phyloP scores from a whole-genome alignment of 1,140 invertebrate species.

The Thaumetopoea pityocampa region DNA sequence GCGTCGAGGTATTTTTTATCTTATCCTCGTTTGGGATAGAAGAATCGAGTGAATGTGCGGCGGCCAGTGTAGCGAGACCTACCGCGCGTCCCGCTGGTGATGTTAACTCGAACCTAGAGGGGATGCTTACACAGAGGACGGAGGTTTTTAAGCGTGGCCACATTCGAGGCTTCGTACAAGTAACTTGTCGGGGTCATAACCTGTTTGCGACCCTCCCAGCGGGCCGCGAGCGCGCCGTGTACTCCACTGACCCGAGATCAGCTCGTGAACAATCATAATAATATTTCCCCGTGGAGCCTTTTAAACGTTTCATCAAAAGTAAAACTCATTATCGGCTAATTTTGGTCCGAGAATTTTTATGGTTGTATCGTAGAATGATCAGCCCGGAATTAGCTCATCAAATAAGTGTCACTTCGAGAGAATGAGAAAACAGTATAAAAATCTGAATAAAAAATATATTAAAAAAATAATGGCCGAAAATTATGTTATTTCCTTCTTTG shows the following conservation, averaged over 20 bases:
- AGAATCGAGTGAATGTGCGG: constrained; percentile 51
- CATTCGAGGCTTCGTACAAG: constrained; percentile 59
- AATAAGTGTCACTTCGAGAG: too few relatives aligned
- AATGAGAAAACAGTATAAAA: too few relatives aligned
- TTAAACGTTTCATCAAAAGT: too few relatives aligned
- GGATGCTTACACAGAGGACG: constrained; percentile 28
- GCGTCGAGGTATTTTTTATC: constrained; percentile 66
- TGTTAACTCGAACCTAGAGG: constrained; percentile 15
- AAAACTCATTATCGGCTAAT: too few relatives aligned
- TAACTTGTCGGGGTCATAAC: constrained; percentile 74
- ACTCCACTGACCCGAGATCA: constrained; percentile 53
- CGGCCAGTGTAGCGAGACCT: constrained; percentile 38
- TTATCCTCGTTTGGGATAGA: constrained; percentile 65
- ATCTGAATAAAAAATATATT: too few relatives aligned
- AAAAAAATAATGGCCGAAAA: too few relatives aligned
- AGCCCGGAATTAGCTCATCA: too few relatives aligned
- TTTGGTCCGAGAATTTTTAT: too few relatives aligned
- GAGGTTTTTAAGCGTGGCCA: constrained; percentile 47
- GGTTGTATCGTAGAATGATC: too few relatives aligned
- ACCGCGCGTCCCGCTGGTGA: constrained; percentile 19
- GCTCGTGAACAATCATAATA: constrained; percentile 43
- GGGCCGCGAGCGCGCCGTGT: constrained; percentile 47
- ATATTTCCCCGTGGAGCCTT: constrained; percentile 10
- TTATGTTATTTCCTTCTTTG: too few relatives aligned
- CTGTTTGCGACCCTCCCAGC: constrained; percentile 70